Evolutionary conservation across 2,797 vertebrate genomes (phyloP).

Genomic region (Aselliscus stoliczkanus): DNA sequence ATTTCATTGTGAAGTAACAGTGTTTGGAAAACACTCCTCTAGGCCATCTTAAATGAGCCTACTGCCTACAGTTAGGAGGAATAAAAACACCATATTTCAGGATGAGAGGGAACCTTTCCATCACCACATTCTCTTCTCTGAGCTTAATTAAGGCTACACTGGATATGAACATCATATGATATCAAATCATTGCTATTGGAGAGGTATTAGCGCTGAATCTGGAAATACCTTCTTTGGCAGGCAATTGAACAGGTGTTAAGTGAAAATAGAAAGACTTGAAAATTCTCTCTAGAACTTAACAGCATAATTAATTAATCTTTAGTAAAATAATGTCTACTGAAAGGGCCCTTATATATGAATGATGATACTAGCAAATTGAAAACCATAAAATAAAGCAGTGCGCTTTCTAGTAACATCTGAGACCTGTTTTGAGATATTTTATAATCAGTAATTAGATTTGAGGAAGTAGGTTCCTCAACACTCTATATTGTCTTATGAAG

Average conservation of each 20-base stretch:
- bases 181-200: neutral
- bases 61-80: neutral
- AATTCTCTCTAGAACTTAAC: neutral
- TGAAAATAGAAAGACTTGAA: neutral
- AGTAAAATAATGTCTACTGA: neutral
- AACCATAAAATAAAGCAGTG: neutral
- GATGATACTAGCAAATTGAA: neutral
- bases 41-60: neutral
- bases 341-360: neutral
- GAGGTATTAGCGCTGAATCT: neutral
- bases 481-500: neutral
- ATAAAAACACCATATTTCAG: neutral
- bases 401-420: neutral
- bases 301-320: neutral
- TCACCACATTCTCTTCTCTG: neutral
- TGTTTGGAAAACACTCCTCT: neutral
- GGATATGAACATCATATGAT: neutral
- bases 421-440: neutral
- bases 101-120: neutral
- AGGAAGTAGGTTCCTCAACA: neutral
- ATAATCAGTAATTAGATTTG: neutral
- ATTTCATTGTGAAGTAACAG: neutral
- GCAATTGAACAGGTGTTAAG: neutral
- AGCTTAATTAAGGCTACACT: neutral
- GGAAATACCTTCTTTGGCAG: neutral